These are phyloP conservation scores for Agrochola macilenta DNA, from an alignment of 2,888 invertebrate species.

Conservation along the genomic window DNA sequence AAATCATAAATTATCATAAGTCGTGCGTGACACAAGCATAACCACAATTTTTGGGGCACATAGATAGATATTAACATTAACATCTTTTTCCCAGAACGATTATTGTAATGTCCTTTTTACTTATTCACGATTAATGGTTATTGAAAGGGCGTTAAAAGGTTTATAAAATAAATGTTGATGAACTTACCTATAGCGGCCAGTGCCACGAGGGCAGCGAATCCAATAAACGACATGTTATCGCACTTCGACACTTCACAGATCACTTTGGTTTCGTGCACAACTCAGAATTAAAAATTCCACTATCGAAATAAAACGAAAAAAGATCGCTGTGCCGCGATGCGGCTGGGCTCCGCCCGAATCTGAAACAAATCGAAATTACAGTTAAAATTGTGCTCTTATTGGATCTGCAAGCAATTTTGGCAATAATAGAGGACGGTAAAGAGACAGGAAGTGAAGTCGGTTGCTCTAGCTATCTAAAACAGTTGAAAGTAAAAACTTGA, in stretches of 20 bases:
- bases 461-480: conserved; percentile 1
- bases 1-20: conserved; percentile 4
- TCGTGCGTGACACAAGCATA: conserved; percentile 23
- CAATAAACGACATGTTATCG: conserved; percentile 81
- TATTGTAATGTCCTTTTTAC: conserved; percentile 35
- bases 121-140: conserved; percentile 7
- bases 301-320: conserved; percentile 69
- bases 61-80: not conserved
- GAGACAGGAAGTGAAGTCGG: conserved; percentile 5
- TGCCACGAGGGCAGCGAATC: conserved; percentile 85
- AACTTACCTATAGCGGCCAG: conserved; percentile 86
- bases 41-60: not conserved
- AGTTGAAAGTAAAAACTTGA: not conserved
- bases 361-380: conserved; percentile 79
- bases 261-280: conserved; percentile 80
- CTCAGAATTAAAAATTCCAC: conserved; percentile 73
- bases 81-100: conserved; percentile 6
- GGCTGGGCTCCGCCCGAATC: conserved; percentile 87
- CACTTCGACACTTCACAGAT: conserved; percentile 84
- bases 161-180: conserved; percentile 19
- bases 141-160: no score
- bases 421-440: not conserved
- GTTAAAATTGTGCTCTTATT: conserved; percentile 40
- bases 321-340: conserved; percentile 83
- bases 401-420: conserved; percentile 20